A percentile compares a stretch with the other conserved stretches of the same genome.
Evolutionary conservation across 2,113 vertebrate species (phyloP).

Genomic region (Speoplatyrhinus poulsoni): DNA sequence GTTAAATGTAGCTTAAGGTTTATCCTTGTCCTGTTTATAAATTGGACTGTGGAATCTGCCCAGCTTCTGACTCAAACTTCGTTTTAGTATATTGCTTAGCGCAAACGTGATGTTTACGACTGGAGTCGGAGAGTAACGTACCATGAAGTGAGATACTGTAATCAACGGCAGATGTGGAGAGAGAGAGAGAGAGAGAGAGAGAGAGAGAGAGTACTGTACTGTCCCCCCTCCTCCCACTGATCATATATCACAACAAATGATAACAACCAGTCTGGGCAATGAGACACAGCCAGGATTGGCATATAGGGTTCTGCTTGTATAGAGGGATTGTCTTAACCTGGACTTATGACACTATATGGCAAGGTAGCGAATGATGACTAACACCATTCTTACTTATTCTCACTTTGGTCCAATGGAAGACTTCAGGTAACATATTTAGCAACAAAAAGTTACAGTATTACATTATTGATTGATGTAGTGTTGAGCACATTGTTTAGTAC

Average conservation of each 20-base stretch:
- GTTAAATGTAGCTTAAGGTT: constrained; percentile 33
- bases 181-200: constrained; percentile 20
- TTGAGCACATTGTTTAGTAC: neutral
- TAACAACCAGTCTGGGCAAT: constrained; percentile 64
- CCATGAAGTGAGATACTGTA: neutral
- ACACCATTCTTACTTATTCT: constrained; percentile 4
- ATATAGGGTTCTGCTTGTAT: constrained; percentile 44
- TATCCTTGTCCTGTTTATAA: constrained; percentile 27
- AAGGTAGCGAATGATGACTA: constrained; percentile 12
- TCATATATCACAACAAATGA: constrained; percentile 67
- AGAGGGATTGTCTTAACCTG: constrained; percentile 19
- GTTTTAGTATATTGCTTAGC: constrained; percentile 31
- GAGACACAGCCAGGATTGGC: constrained; percentile 46
- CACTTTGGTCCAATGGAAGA: constrained; percentile 7
- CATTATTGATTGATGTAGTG: neutral
- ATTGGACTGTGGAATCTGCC: constrained; percentile 28
- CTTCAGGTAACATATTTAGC: neutral
- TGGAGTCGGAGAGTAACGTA: constrained; percentile 1
- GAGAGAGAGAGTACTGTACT: constrained; percentile 21
- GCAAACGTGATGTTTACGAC: constrained; percentile 30
- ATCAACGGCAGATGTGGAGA: neutral
- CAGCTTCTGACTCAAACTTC: constrained; percentile 30
- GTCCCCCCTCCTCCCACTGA: constrained; percentile 21
- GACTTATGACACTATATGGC: constrained; percentile 13
- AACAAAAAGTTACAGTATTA: neutral